Conservation (phyloP, 2,888 invertebrate genomes). For the Melinaea marsaeus region DNA sequence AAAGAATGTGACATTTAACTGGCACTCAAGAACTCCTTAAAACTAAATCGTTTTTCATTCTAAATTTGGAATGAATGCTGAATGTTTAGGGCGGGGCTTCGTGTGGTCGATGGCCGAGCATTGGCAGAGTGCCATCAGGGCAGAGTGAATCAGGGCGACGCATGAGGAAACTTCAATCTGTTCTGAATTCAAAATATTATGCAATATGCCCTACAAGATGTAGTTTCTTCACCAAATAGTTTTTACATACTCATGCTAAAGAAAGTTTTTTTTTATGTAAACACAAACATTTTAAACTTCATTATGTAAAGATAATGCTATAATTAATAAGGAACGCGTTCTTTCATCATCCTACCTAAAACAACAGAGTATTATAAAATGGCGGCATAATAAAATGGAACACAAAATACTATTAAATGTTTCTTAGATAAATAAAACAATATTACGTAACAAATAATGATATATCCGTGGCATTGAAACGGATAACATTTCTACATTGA, state of each 20-base stretch:
- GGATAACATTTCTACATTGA: constrained; percentile 54
- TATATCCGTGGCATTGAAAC: constrained; percentile 36
- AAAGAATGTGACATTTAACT: constrained; percentile 37
- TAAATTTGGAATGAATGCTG: constrained; percentile 57
- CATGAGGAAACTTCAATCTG: constrained; percentile 17
- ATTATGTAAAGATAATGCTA: too few species aligned
- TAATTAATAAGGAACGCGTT: too few species aligned
- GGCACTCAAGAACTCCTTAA: constrained; percentile 34
- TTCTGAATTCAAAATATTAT: constrained; percentile 24
- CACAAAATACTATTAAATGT: too few species aligned
- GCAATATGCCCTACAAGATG: constrained; percentile 10
- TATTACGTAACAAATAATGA: neutral
- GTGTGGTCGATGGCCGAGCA: constrained; percentile 58
- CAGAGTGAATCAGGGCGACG: constrained; percentile 34
- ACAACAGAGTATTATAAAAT: too few species aligned
- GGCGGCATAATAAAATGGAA: too few species aligned
- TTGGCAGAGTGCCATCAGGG: constrained; percentile 53
- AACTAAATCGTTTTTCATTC: constrained; percentile 51
- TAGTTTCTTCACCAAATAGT: neutral
- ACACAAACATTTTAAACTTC: too few species aligned
- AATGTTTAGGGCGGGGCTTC: constrained; percentile 23
- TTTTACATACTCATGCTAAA: too few species aligned
- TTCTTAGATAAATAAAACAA: neutral
- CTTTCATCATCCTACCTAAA: too few species aligned
- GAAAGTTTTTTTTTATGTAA: too few species aligned